Evolutionary conservation across 2,113 vertebrate species (phyloP), one percentile per base, ranked within the genome.

Genomic region (Anoura caudifer): DNA sequence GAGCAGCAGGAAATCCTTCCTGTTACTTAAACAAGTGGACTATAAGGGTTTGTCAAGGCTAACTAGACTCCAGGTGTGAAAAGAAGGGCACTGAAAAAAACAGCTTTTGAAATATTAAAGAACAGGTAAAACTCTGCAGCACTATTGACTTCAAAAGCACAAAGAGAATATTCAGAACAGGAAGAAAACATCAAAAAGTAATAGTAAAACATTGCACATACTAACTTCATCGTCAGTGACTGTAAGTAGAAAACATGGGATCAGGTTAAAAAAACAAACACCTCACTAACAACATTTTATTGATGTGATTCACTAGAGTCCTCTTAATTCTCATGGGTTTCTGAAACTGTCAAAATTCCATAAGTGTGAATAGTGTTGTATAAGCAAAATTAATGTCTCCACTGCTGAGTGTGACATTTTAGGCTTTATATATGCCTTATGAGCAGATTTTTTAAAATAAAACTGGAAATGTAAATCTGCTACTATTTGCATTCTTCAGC

Each of bases 301-400:
- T 73, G 84, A 86, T 97, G 61, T 0, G 0, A 0, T 96, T 97
- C 96, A 65, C 90, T 95, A 41, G 72, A 96, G 93, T 95, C 91
- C 65, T 97, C 95, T 94, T 86, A 97, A 97, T 97, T 98, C 97
- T 97, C 94, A 61, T 79, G 98, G 96, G 92, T 97, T 98, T 87
- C 85, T 50, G 50, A 97, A 97, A 96, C 97, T 97, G 97, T 97
- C 98, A 98, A 97, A 98, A 87, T 50, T 69, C 97, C 97, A 97
- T 76, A 97, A 97, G 94, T 95, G 50, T 2, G 54, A 97, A 97
- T 75, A 97, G 28, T 95, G 97, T 88, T 97, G 41, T 93, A 94
- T 96, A 97, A 97, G 97, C 95, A 98, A 98, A 98, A 98, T 95
- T 96, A 98, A 98, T 97, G 85, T 94, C 80, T 98, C 83, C 43